Evolutionary conservation across 2,797 vertebrate species (phyloP), one percentile per base, ranked within the genome.

Genomic region (Thunnus albacares): DNA sequence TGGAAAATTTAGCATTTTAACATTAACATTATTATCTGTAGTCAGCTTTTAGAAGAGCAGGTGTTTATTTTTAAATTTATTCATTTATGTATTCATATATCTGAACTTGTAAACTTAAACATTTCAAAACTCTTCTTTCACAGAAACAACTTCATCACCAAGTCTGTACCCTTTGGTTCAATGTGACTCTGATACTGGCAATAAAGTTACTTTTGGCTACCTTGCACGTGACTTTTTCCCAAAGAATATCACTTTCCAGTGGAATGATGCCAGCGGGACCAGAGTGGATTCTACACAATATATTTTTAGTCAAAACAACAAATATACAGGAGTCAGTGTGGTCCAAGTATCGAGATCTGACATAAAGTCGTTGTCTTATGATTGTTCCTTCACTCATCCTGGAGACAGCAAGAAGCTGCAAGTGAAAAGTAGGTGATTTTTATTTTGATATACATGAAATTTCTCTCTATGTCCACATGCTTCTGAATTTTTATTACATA

Each of bases 241-340:
- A 26, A 12, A 35, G 0, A 15, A 1, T 47, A 26, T 73, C 4
- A 43, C n/a, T 26, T 85, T 83, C 20, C 2, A 45, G 24, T 88
- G 86, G 86, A 63, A 58, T 1, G 7, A 38, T 62, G 8, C 0
- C 30, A 38, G 13, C 4, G 60, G 64, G 6, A 2, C 0, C 0
- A 6, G 0, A 4, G 1, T 24, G 43, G 4, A 5, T 1, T 22
- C 51, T 67, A 2, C 1, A 1, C 17, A 81, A 20, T 51, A 76
- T 62, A n/a, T 41, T 67, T 0, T 4, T 63, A 0, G 0, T 43
- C 1, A 1, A 5, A 49, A 26, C 41, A 71, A 30, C 35, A 63
- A 6, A 59, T 85, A 73, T 20, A 79, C 59, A 24, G 45, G 20
- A 35, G 59, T 81, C 71, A 88, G 86, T 77, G 5, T 68, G 47